These are phyloP conservation scores for Mobula hypostoma DNA, from an alignment of 2,113 vertebrate genomes.

Conservation along the genomic window DNA sequence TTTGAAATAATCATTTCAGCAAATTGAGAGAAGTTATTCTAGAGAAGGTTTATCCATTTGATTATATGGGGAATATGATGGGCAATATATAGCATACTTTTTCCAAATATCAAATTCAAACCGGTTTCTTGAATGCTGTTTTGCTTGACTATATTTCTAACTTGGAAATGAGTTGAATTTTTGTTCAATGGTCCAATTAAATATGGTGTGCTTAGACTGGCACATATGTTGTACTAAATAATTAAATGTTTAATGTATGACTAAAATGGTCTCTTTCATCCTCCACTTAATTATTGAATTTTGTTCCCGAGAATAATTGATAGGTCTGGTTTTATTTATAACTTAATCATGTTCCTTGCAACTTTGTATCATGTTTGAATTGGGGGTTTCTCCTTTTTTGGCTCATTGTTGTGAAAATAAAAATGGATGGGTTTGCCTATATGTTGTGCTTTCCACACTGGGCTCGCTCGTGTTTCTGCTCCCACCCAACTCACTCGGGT, in stretches of 20 bases:
- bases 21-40: not conserved
- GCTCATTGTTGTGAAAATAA: not conserved
- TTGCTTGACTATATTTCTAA: not conserved
- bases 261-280: not conserved
- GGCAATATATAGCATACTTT: not conserved
- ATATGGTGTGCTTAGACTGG: not conserved
- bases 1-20: not conserved
- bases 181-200: constrained; percentile 3
- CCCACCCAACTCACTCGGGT: not conserved
- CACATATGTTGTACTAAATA: not conserved
- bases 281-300: not conserved
- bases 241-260: constrained; percentile 9
- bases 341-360: not conserved
- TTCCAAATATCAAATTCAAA: not conserved
- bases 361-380: not conserved
- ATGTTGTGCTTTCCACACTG: not conserved
- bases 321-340: not conserved
- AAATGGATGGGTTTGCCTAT: not conserved
- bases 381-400: not conserved
- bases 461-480: not conserved
- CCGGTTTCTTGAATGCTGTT: constrained; percentile 6
- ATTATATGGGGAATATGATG: not conserved
- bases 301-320: not conserved
- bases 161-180: not conserved
- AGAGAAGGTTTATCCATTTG: not conserved